Conservation (phyloP, 2,888 invertebrate genomes). For the Reticulitermes lucifugus region DNA sequence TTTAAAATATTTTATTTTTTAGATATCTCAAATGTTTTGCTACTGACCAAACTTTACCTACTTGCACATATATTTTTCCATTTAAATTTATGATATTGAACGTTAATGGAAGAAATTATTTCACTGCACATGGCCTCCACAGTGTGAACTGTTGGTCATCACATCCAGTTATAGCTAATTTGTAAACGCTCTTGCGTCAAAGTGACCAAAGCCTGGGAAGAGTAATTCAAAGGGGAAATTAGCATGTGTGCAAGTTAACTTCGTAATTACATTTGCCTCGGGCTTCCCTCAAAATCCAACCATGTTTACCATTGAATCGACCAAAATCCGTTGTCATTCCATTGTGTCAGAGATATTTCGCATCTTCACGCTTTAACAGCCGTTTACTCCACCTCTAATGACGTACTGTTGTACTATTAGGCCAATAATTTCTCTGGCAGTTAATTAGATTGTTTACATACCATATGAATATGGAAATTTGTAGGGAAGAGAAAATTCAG, state of each 20-base stretch:
- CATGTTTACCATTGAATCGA: neutral
- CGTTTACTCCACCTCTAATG: neutral
- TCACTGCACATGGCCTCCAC: neutral
- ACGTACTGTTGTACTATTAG: neutral
- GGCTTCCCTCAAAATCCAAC: constrained; percentile 23
- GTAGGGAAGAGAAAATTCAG: too few relatives aligned
- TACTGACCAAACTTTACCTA: too few relatives aligned
- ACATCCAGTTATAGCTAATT: constrained; percentile 14
- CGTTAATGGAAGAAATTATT: neutral
- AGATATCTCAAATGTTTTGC: too few relatives aligned
- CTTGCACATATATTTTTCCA: too few relatives aligned
- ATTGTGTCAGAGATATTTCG: neutral
- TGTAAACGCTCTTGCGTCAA: constrained; percentile 22
- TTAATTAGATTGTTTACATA: neutral
- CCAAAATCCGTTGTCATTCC: constrained; percentile 14
- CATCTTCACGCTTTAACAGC: neutral
- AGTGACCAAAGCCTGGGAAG: constrained; percentile 14
- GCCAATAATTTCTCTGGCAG: neutral
- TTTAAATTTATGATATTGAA: neutral
- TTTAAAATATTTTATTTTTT: too few relatives aligned
- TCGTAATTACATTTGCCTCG: constrained; percentile 28
- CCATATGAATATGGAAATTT: neutral
- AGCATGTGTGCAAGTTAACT: constrained; percentile 19
- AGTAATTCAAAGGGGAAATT: neutral
- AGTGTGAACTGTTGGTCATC: neutral